A percentile compares a stretch with the other conserved stretches of the same genome.
Conservation (phyloP, 2,113 vertebrate species). For the Channa maculata region DNA sequence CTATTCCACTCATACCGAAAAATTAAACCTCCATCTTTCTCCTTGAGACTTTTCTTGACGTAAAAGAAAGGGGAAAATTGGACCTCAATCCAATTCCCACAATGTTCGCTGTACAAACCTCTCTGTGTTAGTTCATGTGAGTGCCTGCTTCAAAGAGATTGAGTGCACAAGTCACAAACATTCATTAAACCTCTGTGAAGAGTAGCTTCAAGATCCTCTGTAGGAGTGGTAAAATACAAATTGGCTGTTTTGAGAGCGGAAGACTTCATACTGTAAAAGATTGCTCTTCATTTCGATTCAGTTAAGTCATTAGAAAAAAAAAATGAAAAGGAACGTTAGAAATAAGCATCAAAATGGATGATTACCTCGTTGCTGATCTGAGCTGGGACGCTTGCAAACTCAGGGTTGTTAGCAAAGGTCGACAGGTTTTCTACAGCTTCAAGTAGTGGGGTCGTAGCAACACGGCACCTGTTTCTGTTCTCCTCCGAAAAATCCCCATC, state of each 20-base stretch:
- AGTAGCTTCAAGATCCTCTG: not conserved
- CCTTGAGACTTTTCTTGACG: slow-evolving; percentile 32
- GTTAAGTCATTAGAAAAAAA: not conserved
- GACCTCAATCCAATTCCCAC: slow-evolving; percentile 39
- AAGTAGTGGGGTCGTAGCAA: slow-evolving; percentile 92
- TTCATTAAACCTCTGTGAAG: slow-evolving; percentile 35
- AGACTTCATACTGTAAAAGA: slow-evolving; percentile 4
- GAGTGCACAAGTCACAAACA: slow-evolving; percentile 48
- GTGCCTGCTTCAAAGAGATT: slow-evolving; percentile 47
- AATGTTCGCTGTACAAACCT: slow-evolving; percentile 33
- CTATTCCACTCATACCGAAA: slow-evolving; percentile 53
- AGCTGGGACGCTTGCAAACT: slow-evolving; percentile 97
- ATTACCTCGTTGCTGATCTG: slow-evolving; percentile 96
- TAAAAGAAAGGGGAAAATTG: slow-evolving; percentile 41
- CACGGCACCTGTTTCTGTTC: slow-evolving; percentile 92
- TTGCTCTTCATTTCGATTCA: not conserved
- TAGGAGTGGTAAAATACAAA: slow-evolving; percentile 11
- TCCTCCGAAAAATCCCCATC: slow-evolving; percentile 98
- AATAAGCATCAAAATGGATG: slow-evolving; percentile 10
- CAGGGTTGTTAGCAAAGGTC: slow-evolving; percentile 95
- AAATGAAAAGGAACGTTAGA: slow-evolving; percentile 5
- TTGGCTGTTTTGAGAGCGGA: slow-evolving; percentile 20
- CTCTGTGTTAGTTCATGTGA: slow-evolving; percentile 56
- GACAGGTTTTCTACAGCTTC: slow-evolving; percentile 97
- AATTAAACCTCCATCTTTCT: slow-evolving; percentile 58